Evolutionary conservation across 2,797 vertebrate species (phyloP), one percentile per base, ranked within the genome.

Genomic region (Platalea minor): DNA sequence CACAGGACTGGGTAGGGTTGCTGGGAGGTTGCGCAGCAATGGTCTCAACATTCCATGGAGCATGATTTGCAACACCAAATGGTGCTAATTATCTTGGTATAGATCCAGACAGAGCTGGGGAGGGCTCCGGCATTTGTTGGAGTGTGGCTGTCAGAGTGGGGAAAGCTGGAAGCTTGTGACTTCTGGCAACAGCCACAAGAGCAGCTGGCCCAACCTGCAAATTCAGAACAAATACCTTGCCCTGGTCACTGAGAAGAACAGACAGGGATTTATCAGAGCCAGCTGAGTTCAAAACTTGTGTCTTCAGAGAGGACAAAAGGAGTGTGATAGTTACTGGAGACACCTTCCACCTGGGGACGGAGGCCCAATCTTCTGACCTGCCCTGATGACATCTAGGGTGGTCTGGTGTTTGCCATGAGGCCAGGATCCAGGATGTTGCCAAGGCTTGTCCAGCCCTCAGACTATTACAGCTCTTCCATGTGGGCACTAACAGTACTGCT

Each of bases 331-430:
- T 13, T n/a, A 13, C 10, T 65, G 46, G 25, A 77, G 19, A 53
- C 8, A 45, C 0, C 2, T 7, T 73, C 15, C 3, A 31, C 17
- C 4, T 16, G 21, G 7, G 5, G 6, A 35, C 25, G 9, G 20
- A 23, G 24, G 5, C 7, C 5, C 1, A 48, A 4, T 23, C 17
- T 94, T 18, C 15, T 41, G 28, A 14, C 24, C 12, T 59, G 25
- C 6, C 26, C 15, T 46, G 7, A 6, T 31, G 11, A 12, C 31
- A 5, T 2, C 17, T 33, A 56, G 43, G 37, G 11, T 70, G 3
- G 0, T 41, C 11, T 60, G 39, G 9, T 67, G 6, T 8, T 75
- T 67, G 7, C 8, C 10, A 21, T 35, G 23, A 63, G 19, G 29
- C 4, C 2, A 10, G 17, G 4, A 74, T 21, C 9, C 8, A 48